phyloP scores from a whole-genome alignment of 2,888 invertebrate species.

The Acanthopleura granulata region DNA sequence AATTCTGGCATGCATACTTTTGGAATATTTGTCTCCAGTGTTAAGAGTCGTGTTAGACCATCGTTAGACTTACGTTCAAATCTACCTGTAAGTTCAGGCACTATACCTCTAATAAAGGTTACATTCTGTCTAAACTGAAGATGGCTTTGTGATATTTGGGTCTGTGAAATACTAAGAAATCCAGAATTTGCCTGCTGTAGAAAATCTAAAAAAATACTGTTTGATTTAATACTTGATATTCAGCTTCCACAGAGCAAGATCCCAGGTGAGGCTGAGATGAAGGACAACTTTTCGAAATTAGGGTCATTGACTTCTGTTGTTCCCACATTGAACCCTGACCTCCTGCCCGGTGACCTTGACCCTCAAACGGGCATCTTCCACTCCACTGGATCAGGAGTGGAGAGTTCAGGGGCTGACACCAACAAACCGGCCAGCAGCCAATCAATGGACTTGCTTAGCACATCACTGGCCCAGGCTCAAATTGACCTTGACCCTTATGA shows the following conservation, averaged over 20 bases:
- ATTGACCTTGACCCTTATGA: constrained; percentile 64
- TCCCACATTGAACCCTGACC: neutral
- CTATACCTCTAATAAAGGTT: no score
- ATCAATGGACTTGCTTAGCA: constrained; percentile 54
- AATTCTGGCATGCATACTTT: neutral
- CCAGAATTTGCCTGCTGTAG: no score
- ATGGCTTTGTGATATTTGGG: no score
- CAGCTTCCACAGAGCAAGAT: no score
- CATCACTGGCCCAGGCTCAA: constrained; percentile 63
- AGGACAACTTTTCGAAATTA: neutral
- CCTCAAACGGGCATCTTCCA: constrained; percentile 62
- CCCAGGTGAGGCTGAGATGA: no score
- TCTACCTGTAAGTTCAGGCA: no score
- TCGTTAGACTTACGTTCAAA: no score
- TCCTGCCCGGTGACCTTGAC: constrained; percentile 52
- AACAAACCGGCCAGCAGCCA: neutral
- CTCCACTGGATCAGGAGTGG: constrained; percentile 22
- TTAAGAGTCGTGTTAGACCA: neutral
- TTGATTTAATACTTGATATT: no score
- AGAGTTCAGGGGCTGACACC: neutral
- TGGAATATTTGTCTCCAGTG: neutral
- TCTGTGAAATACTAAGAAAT: no score
- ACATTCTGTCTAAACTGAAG: no score
- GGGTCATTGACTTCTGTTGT: neutral
- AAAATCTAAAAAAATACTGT: no score